Evolutionary conservation across 2,888 invertebrate genomes (phyloP), one percentile per base, ranked within the genome.

Genomic region (Flexamia atlantica): DNA sequence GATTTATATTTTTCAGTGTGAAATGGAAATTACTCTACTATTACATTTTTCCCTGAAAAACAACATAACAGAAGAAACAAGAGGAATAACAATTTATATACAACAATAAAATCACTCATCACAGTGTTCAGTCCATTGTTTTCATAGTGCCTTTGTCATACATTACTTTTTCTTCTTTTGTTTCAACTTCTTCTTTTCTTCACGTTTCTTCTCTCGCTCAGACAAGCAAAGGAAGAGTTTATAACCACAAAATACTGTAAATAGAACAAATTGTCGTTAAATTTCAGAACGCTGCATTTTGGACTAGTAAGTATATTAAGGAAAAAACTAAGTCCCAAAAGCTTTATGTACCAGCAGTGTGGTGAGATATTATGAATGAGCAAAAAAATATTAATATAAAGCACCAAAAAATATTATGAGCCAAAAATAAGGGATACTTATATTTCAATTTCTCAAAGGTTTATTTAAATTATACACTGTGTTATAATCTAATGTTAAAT

Each of bases 121-220:
- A 64, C 64, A 64, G 64, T 64, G 64, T 30, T 64, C 30, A 64
- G 64, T 64, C 64, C 28, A 9, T 28, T 64, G 28, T 53, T 28
- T 30, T 23, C 57, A 57, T 20, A 64, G 25, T 14, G 14, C 17
- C 64, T 64, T 28, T 64, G 1, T 28, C 17, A 64, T 64, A 28
- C 25, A 28, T 30, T 85, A 86, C 80, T 86, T 86, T 81, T 85
- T 86, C 84, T 86, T 86, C 80, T 86, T 86, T 74, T 84, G 85
- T 72, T 86, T 86, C 12, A 86, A 64, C n/a, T 84, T 85, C 74
- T 85, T 86, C 84, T 86, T 86, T 53, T 86, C 86, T 86, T 85
- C 86, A 46, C 82, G 50, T 72, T 84, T 86, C 83, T 83, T 86
- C 70, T 85, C 84, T 76, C 82, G 70, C 25, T 85, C 86, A 79